Percentiles rank a stretch among this genome's conserved stretches.
These are phyloP conservation scores for Clistopyga incitator DNA, from an alignment of 2,888 invertebrate species.

Conservation along the genomic window DNA sequence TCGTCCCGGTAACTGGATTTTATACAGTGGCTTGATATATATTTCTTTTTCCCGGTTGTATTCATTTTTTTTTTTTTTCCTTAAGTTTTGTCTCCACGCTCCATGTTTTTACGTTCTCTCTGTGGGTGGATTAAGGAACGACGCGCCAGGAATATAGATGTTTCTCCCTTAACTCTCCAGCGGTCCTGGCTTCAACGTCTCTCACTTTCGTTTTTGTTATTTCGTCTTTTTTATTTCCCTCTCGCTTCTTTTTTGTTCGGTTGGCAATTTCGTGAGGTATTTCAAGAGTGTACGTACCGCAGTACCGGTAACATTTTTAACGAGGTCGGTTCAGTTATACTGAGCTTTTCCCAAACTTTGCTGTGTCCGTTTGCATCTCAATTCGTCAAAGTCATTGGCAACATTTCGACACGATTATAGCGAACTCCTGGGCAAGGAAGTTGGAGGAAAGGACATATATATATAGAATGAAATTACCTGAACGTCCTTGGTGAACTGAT, in stretches of 20 bases:
- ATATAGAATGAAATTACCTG: slow-evolving; percentile 85
- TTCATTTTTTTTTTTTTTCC: slow-evolving; percentile 41
- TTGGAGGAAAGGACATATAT: not conserved
- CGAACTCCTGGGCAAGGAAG: too few species aligned
- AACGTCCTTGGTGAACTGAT: slow-evolving; percentile 93
- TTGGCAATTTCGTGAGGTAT: slow-evolving; percentile 6
- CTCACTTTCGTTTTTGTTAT: slow-evolving; percentile 20
- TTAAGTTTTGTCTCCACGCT: slow-evolving; percentile 21
- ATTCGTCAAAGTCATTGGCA: not conserved
- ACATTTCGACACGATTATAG: too few species aligned
- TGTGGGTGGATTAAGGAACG: slow-evolving; percentile 58
- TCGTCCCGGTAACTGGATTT: slow-evolving; percentile 64
- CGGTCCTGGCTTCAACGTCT: slow-evolving; percentile 1
- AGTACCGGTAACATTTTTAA: slow-evolving; percentile 10
- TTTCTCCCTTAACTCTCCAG: slow-evolving; percentile 36
- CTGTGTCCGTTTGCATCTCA: not conserved
- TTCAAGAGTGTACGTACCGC: not conserved
- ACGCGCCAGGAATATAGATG: slow-evolving; percentile 51
- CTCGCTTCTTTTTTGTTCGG: slow-evolving; percentile 2
- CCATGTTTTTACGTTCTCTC: slow-evolving; percentile 52
- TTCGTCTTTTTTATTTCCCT: too few species aligned
- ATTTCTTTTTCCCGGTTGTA: slow-evolving; percentile 45
- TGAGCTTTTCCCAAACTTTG: not conserved
- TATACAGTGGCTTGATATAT: slow-evolving; percentile 59
- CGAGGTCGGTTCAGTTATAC: not conserved